Conservation (phyloP, 35 echinoderm and acorn worm genomes). For the Lytechinus pictus region DNA sequence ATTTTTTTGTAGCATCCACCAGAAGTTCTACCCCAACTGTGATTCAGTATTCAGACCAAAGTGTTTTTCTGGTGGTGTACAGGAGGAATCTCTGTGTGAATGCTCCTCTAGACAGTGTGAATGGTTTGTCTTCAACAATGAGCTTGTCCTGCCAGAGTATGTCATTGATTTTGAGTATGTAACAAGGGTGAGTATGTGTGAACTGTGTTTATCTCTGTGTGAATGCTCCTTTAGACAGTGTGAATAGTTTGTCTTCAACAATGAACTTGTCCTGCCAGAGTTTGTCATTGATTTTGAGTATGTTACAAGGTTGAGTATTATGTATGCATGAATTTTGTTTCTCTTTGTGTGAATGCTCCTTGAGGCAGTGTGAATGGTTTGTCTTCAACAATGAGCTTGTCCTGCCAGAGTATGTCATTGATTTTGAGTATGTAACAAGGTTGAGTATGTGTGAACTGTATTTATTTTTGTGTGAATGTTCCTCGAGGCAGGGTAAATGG, state of each 20-base stretch:
- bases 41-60: conserved; percentile 96
- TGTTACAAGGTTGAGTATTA: conserved; percentile 91
- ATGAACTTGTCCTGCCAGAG: conserved; percentile 95
- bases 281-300: conserved; percentile 99
- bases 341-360: conserved; percentile 85
- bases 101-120: conserved; percentile 95
- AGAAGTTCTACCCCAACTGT: conserved; percentile 80
- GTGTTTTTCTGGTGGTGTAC: conserved; percentile 31
- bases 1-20: conserved; percentile 65
- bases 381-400: conserved; percentile 97
- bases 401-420: conserved; percentile 97
- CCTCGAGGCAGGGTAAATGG: conserved; percentile 95
- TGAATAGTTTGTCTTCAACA: conserved; percentile 97
- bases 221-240: conserved; percentile 95
- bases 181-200: conserved; percentile 80
- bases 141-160: conserved; percentile 97
- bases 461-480: conserved; percentile 78
- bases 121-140: conserved; percentile 98
- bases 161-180: conserved; percentile 99
- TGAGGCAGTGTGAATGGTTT: conserved; percentile 97
- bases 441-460: conserved; percentile 32
- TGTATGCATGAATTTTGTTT: too few relatives aligned
- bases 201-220: conserved; percentile 37
- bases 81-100: conserved; percentile 73
- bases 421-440: conserved; percentile 99